A percentile compares a stretch with the other conserved stretches of the same genome.
Evolutionary conservation across 2,888 invertebrate species (phyloP).

Genomic region (Nycteola revayana): DNA sequence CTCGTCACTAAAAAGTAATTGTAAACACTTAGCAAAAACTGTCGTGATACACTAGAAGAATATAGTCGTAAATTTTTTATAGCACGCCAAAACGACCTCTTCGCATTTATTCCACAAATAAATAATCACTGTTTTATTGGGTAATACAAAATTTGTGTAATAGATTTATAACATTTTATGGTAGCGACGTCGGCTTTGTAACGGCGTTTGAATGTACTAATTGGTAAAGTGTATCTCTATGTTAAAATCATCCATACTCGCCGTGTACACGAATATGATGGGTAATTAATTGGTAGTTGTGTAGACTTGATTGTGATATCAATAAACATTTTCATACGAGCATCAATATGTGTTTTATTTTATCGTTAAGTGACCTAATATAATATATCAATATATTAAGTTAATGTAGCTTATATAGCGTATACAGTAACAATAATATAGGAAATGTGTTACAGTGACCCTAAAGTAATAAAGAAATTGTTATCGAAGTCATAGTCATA

Average conservation of each 20-base stretch:
- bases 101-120: conserved; percentile 53
- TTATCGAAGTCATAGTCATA: no score
- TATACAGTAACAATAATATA: no score
- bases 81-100: conserved; percentile 60
- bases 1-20: conserved; percentile 33
- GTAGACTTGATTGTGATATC: conserved; percentile 82
- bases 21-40: conserved; percentile 39
- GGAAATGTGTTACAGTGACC: no score
- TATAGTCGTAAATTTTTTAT: conserved; percentile 49
- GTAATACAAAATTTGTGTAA: conserved; percentile 39
- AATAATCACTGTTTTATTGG: conserved; percentile 52
- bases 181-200: conserved; percentile 40
- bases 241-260: conserved; percentile 67
- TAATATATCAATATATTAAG: no score
- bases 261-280: conserved; percentile 67
- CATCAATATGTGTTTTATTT: conserved; percentile 55
- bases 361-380: no score
- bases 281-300: conserved; percentile 73
- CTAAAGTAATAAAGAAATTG: no score
- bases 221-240: conserved; percentile 54
- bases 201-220: conserved; percentile 49
- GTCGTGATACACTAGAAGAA: conserved; percentile 40
- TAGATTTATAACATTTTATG: conserved; percentile 42
- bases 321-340: conserved; percentile 83
- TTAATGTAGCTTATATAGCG: no score